Percentiles rank a stretch among this genome's conserved stretches.
phyloP scores from a whole-genome alignment of 2,113 vertebrate genomes.

The Chinchilla lanigera region DNA sequence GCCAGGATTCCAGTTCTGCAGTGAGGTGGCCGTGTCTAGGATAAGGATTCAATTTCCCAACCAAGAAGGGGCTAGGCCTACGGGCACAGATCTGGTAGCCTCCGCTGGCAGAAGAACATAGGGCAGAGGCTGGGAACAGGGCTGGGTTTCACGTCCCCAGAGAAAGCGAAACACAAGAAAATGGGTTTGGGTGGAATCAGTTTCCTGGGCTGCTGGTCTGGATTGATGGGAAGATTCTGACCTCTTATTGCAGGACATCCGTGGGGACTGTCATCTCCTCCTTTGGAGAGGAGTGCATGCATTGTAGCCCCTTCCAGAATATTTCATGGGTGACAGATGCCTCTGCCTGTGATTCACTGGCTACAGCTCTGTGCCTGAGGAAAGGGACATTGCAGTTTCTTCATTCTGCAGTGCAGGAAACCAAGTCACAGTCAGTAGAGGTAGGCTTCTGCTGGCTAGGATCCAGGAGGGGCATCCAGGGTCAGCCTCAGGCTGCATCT shows the following conservation, averaged over 20 bases:
- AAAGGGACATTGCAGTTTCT: background rate
- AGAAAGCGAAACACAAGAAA: background rate
- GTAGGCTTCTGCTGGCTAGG: background rate
- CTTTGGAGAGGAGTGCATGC: background rate
- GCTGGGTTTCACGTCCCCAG: background rate
- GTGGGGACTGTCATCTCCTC: rapidly evolving
- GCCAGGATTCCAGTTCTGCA: background rate
- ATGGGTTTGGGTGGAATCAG: background rate
- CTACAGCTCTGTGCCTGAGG: background rate
- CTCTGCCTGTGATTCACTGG: background rate
- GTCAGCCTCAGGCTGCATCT: background rate
- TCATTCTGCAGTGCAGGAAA: background rate
- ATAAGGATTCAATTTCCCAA: background rate
- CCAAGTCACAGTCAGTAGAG: background rate
- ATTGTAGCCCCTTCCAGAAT: background rate
- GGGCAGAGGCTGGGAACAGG: background rate
- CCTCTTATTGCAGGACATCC: background rate
- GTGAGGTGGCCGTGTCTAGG: background rate
- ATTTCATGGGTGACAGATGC: background rate
- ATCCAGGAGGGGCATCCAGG: background rate
- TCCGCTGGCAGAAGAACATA: background rate
- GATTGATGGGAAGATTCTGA: background rate
- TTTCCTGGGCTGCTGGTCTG: background rate
- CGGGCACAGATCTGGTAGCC: background rate
- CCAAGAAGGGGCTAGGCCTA: background rate